phyloP scores from a whole-genome alignment of 1,140 invertebrate genomes.

The Camponotus pennsylvanicus region DNA sequence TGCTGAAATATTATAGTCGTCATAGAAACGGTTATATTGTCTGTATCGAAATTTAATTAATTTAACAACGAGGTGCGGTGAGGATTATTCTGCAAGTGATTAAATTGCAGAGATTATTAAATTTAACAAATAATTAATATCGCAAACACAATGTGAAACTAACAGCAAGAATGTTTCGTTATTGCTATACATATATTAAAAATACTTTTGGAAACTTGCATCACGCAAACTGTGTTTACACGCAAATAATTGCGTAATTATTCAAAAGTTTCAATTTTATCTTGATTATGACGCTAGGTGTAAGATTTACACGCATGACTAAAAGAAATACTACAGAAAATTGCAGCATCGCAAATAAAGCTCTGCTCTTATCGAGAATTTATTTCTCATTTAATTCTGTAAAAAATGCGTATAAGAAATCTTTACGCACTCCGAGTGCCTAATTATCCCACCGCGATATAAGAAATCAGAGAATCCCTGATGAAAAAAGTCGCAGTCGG shows the following conservation, averaged over 20 bases:
- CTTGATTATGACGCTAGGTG: not conserved
- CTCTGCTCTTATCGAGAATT: not conserved
- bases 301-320: not conserved
- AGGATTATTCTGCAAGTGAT: conserved; percentile 22
- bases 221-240: not conserved
- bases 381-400: not conserved
- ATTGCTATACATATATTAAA: not conserved
- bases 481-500: conserved; percentile 27
- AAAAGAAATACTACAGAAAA: not conserved
- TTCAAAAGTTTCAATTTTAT: conserved; percentile 11
- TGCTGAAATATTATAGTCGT: not conserved
- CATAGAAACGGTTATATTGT: not conserved
- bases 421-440: not conserved
- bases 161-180: not conserved
- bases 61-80: conserved; percentile 17
- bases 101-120: conserved; percentile 30
- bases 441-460: conserved; percentile 4
- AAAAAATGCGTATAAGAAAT: not conserved
- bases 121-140: conserved; percentile 42
- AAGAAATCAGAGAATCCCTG: not conserved
- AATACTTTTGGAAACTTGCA: not conserved
- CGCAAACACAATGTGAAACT: not conserved
- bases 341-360: not conserved
- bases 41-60: conserved; percentile 31
- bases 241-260: not conserved